Conservation (phyloP, 2,888 invertebrate genomes). For the Frankliniella intonsa region DNA sequence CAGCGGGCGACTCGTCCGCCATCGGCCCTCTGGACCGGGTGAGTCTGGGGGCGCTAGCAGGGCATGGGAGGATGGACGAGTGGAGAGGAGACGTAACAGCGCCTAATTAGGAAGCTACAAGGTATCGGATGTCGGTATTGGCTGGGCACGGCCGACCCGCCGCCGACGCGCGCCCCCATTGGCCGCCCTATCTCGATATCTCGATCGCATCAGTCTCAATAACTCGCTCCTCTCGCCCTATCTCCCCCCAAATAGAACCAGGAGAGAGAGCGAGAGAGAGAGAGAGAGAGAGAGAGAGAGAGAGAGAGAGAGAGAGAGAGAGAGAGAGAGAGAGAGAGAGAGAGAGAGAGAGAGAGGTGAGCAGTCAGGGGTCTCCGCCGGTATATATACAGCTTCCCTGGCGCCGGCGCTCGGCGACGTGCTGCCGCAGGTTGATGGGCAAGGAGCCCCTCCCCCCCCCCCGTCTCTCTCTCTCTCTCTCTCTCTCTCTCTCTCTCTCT, state of each 20-base stretch:
- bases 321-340: background rate
- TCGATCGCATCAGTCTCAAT: too few species aligned
- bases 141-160: background rate
- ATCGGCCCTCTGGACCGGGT: background rate
- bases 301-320: slow-evolving; percentile 1
- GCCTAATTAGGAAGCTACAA: slow-evolving; percentile 15
- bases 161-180: background rate
- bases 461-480: background rate
- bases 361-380: background rate
- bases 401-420: background rate
- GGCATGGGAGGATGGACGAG: too few species aligned
- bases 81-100: background rate
- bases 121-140: slow-evolving; percentile 2
- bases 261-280: background rate
- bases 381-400: background rate
- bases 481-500: background rate
- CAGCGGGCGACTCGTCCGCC: background rate
- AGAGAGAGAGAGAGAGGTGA: background rate
- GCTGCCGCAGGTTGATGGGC: background rate
- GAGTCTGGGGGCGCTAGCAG: background rate
- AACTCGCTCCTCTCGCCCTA: too few species aligned
- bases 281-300: background rate
- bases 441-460: background rate
- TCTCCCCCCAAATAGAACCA: too few species aligned
- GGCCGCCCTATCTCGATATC: too few species aligned